Evolutionary conservation across 2,888 invertebrate genomes (phyloP), one percentile per base, ranked within the genome.

Genomic region (Drosophila ezoana): DNA sequence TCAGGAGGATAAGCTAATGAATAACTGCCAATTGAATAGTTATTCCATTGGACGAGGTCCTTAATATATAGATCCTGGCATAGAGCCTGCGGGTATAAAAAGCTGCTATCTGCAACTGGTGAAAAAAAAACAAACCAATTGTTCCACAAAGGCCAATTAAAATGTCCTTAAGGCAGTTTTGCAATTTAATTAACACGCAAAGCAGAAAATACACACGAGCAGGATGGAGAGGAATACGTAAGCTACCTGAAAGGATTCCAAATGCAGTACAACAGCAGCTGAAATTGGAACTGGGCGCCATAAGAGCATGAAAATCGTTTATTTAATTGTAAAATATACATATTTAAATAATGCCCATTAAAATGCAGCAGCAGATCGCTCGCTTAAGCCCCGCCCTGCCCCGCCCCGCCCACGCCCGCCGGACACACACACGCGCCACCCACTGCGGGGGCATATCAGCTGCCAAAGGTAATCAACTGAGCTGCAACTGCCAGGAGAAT

Each of bases 301-400:
- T 68, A 82, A 77, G 83, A 71, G 83, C 67, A 72, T 67, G 62
- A 66, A 82, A 82, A 72, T 75, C 86, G 83, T 83, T 88, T 73
- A 83, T 89, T 89, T 85, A 85, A 85, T 85, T 89, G 89, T 79
- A 74, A 89, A 84, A 81, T 84, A 89, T 89, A 89, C 81, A 89
- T 84, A 77, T 84, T 85, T 89, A 87, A 87, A 84, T 79, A 87
- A 87, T 79, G 68, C 69, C 76, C 89, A 88, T 84, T 88, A 83
- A 88, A 77, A 67, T 66, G 60, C 80, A 79, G 83, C 56, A 67
- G 76, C 79, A 66, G 56, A 87, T 79, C 74, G 65, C 57, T 37
- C 65, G 54, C 80, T 79, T 79, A 72, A 86, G 76, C 76, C 61
- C 76, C 48, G 33, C 41, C 20, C 13, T 13, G 38, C 23, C 51